Base-by-base conservation (phyloP, 2,888 invertebrate genomes). In the Oxycera nigricornis region DNA sequence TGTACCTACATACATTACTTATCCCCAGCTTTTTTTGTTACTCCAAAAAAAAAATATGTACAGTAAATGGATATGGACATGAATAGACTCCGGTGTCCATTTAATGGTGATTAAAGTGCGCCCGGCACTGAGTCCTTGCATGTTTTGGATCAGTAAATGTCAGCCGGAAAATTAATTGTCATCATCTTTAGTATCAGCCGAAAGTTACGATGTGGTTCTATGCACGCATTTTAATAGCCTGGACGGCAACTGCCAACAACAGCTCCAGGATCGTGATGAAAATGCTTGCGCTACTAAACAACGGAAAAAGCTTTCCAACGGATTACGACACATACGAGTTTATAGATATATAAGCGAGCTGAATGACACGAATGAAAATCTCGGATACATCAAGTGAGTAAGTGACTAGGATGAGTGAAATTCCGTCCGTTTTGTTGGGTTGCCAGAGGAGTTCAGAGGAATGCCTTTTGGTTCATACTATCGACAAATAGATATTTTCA, bases 41-140 rank as follows among this genome's bases (percentile, higher is more conserved):
- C n/a, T 4, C 24, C 55, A 17, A 20, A 55, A 55, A 39, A 39
- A 55, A 20, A 55, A 22, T 55, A n/a, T 6, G 46, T 11, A 11
- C 17, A 14, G 55, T 55, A 6, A n/a, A 4, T 24, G 11, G 55
- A 2, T 20, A 20, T 22, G 55, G 55, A 55, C 24, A 55, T 24
- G 55, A 55, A 55, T 22, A 22, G 20, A 3, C 22, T 55, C 2
- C 24, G 55, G 24, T 20, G 22, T 24, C 22, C 55, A 55, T 55
- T 55, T 55, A 55, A 55, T 55, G 55, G 55, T 2, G 20, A 55
- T 55, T 55, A 55, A 55, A 55, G 24, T 55, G 24, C 55, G 20
- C 20, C 17, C 24, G 14, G 55, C 17, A 24, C 55, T 22, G 22
- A 22, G 24, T 55, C 22, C 20, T 55, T 2, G 55, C 55, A 55